A percentile compares a stretch with the other conserved stretches of the same genome.
Evolutionary conservation across 2,113 vertebrate genomes (phyloP).

Genomic region (Lepus americanus): DNA sequence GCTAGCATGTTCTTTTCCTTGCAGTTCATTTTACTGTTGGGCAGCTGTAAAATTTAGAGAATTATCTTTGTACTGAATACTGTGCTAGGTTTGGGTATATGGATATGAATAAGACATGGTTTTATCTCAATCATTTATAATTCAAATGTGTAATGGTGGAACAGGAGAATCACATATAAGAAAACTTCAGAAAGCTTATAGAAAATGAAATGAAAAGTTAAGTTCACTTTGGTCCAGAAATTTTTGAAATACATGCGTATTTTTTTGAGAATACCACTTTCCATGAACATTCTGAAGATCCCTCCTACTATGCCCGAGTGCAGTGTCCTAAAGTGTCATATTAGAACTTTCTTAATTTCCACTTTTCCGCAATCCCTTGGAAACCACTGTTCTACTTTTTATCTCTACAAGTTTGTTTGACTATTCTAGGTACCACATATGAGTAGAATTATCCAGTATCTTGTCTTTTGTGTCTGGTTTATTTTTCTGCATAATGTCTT

Average conservation of each 20-base stretch:
- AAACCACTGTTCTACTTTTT: background rate
- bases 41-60: background rate
- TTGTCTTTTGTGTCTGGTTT: background rate
- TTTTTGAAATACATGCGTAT: too few relatives aligned
- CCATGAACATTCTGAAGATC: too few relatives aligned
- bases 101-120: background rate
- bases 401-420: background rate
- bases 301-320: background rate
- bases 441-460: background rate
- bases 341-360: background rate
- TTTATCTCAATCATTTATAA: constrained; percentile 32
- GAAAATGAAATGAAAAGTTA: too few relatives aligned
- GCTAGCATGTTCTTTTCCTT: background rate
- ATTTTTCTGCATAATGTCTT: background rate
- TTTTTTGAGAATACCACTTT: too few relatives aligned
- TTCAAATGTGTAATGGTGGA: background rate
- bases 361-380: background rate
- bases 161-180: background rate
- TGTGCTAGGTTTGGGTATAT: background rate
- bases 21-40: background rate
- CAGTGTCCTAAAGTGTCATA: background rate
- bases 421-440: background rate
- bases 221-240: too few relatives aligned
- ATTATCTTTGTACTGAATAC: background rate
- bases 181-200: too few relatives aligned